Evolutionary conservation across 2,888 invertebrate genomes (phyloP), one percentile per base, ranked within the genome.

Genomic region (Xanthorhoe spadicearia): DNA sequence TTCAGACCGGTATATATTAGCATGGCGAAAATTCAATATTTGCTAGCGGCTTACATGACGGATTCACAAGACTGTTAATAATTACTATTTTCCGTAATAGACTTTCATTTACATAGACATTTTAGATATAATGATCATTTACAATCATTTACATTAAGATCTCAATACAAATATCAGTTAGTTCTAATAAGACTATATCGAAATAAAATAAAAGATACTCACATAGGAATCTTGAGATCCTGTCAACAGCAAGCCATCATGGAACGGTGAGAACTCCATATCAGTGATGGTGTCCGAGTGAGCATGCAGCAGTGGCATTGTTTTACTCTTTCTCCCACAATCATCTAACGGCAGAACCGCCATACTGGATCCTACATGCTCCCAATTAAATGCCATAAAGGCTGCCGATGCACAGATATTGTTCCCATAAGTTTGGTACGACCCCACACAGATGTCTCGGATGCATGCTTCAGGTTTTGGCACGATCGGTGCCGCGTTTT

Each of bases 361-460:
- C 80, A 99, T 94, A 92, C 97, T 97, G 0, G 98, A 97, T 32
- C 98, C 96, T 76, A 97, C 97, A 83, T 97, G 97, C 87, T 99
- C 98, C 94, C 98, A 97, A 86, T 98, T 98, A 84, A 99, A 99
- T 15, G 98, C 98, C 96, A 98, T 97, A 84, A 98, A 98, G 9
- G 97, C 96, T 15, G 97, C 97, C 7, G 98, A 98, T 23, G 98
- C 97, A 81, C 98, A 95, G 81, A 99, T 98, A 88, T 98, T 98
- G 88, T 98, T 98, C 66, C 99, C 98, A 92, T 97, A 98, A 17
- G 98, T 98, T 85, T 98, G 97, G 88, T 98, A 97, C 38, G 97
- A 98, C 32, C 98, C 98, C 66, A 98, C 97, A 80, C 96, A 96
- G 76, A 99, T 95, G 86, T 98, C 98, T 75, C 97, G 95, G 74